A percentile compares a stretch with the other conserved stretches of the same genome.
These are phyloP conservation scores for Boleophthalmus pectinirostris DNA, from an alignment of 2,113 vertebrate genomes.

Conservation along the genomic window DNA sequence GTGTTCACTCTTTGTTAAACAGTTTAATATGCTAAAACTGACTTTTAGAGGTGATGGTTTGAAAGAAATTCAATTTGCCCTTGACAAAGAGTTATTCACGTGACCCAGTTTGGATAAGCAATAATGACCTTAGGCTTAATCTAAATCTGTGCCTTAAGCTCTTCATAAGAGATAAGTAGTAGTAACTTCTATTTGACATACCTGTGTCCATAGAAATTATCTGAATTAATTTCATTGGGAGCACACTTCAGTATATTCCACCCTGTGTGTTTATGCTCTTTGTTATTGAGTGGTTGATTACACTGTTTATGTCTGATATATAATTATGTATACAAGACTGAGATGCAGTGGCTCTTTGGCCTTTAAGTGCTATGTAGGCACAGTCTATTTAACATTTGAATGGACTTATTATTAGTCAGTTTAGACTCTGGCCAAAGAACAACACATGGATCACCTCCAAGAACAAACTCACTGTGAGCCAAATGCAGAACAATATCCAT, in stretches of 20 bases:
- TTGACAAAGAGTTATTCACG: slow-evolving; percentile 9
- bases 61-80: background rate
- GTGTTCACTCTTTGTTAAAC: background rate
- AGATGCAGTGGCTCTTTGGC: background rate
- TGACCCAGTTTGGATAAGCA: slow-evolving; percentile 52
- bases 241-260: background rate
- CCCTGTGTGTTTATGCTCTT: background rate
- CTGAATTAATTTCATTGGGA: too few relatives aligned
- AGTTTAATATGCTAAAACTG: background rate
- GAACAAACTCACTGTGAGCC: slow-evolving; percentile 3
- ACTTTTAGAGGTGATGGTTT: background rate
- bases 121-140: slow-evolving; percentile 44
- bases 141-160: slow-evolving; percentile 38
- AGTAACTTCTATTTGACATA: background rate
- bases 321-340: background rate
- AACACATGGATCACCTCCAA: background rate
- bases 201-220: background rate
- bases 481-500: slow-evolving; percentile 3
- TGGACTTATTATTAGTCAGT: background rate
- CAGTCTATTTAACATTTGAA: background rate
- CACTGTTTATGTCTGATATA: background rate
- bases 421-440: background rate
- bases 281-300: background rate
- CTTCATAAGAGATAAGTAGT: slow-evolving; percentile 3
- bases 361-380: background rate